Evolutionary conservation across 2,888 invertebrate species (phyloP).

Genomic region (Chloroclysta siterata): DNA sequence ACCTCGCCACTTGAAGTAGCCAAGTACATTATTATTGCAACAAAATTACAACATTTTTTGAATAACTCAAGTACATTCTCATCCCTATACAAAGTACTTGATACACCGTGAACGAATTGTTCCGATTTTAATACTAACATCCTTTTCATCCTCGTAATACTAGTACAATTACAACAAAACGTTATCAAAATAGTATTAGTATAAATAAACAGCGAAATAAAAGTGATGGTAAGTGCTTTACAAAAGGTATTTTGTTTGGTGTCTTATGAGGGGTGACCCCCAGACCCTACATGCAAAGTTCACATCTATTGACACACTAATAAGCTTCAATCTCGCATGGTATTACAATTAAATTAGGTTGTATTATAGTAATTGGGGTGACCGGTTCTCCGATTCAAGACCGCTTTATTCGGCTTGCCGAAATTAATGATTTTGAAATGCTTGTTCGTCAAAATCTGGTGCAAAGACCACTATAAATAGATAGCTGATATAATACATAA

Average conservation of each 20-base stretch:
- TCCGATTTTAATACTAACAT: slow-evolving; percentile 40
- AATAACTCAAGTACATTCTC: slow-evolving; percentile 21
- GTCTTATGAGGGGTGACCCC: slow-evolving; percentile 33
- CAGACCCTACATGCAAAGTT: slow-evolving; percentile 6
- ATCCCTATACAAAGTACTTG: slow-evolving; percentile 16
- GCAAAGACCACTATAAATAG: too few relatives aligned
- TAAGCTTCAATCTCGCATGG: slow-evolving; percentile 13
- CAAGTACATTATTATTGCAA: slow-evolving; percentile 8
- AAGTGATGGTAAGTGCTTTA: slow-evolving; percentile 74
- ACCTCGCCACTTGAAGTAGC: slow-evolving; percentile 13
- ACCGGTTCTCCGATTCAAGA: not conserved
- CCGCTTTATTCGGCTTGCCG: slow-evolving; percentile 4
- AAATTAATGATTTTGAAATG: not conserved
- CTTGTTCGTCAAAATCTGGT: not conserved
- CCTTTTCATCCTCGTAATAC: slow-evolving; percentile 46
- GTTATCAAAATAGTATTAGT: slow-evolving; percentile 75
- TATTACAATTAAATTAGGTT: slow-evolving; percentile 26
- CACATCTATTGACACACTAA: slow-evolving; percentile 3
- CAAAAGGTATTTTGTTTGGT: slow-evolving; percentile 66
- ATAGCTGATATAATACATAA: too few relatives aligned
- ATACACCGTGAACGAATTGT: slow-evolving; percentile 28
- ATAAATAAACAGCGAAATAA: slow-evolving; percentile 72
- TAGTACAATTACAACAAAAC: slow-evolving; percentile 51
- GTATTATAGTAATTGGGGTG: slow-evolving; percentile 39
- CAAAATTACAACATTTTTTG: slow-evolving; percentile 25